A percentile compares a stretch with the other conserved stretches of the same genome.
Conservation (phyloP, 2,797 vertebrate genomes). For the Knipowitschia caucasica region DNA sequence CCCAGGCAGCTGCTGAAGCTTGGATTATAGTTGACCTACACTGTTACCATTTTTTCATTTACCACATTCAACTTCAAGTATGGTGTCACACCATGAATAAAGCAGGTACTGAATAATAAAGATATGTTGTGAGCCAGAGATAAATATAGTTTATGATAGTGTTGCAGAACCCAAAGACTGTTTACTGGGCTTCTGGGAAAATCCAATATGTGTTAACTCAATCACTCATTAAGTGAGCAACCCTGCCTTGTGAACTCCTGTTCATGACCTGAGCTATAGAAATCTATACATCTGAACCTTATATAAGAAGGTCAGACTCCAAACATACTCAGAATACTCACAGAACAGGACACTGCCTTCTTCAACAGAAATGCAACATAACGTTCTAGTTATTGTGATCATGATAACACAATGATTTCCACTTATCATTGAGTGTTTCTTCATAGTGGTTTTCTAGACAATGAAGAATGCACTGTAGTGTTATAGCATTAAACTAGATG, state of each 20-base stretch:
- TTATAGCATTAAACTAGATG: not conserved
- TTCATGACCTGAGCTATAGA: not conserved
- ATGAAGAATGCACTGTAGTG: not conserved
- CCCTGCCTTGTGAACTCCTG: constrained; percentile 5
- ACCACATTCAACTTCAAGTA: not conserved
- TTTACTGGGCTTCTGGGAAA: constrained; percentile 21
- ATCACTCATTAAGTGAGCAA: not conserved
- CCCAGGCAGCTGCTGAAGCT: constrained; percentile 51
- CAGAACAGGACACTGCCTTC: not conserved
- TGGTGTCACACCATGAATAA: not conserved
- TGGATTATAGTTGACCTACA: constrained; percentile 35
- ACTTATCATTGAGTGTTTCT: not conserved
- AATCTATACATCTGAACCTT: not conserved
- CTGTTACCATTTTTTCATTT: constrained; percentile 12
- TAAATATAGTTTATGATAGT: constrained; percentile 62
- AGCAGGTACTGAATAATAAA: constrained; percentile 33
- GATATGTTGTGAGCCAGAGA: constrained; percentile 42
- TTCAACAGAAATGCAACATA: not conserved
- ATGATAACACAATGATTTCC: no score
- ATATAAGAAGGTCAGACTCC: not conserved
- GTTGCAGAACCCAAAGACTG: constrained; percentile 46
- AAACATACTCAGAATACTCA: constrained; percentile 12
- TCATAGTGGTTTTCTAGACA: not conserved
- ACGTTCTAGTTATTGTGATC: no score
- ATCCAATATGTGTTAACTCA: constrained; percentile 1